phyloP scores from a whole-genome alignment of 2,888 invertebrate species.

The Plutella xylostella region DNA sequence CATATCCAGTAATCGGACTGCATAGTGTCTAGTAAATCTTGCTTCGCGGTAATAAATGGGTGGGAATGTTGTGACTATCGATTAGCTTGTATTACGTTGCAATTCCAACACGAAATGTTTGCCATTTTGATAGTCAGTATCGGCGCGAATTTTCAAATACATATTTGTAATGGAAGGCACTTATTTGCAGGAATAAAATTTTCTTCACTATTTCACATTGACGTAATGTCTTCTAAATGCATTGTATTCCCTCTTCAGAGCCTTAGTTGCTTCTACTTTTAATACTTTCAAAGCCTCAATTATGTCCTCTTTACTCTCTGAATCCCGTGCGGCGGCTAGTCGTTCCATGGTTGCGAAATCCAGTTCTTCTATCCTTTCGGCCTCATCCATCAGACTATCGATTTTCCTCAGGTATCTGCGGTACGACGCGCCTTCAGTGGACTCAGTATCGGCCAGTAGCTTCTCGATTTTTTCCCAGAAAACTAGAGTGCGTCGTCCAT shows the following conservation, averaged over 20 bases:
- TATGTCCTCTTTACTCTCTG: slow-evolving; percentile 44
- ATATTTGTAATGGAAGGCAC: slow-evolving; percentile 14
- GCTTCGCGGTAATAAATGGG: too few relatives aligned
- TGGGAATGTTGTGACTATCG: too few relatives aligned
- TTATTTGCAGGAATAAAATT: not conserved
- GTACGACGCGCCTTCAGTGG: slow-evolving; percentile 38
- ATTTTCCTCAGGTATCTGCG: slow-evolving; percentile 38
- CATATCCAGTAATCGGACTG: too few relatives aligned
- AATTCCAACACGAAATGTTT: too few relatives aligned
- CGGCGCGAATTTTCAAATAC: slow-evolving; percentile 6
- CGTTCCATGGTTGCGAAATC: slow-evolving; percentile 56
- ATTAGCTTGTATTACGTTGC: too few relatives aligned
- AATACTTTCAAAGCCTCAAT: slow-evolving; percentile 38
- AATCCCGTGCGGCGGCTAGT: slow-evolving; percentile 38
- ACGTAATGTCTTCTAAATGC: slow-evolving; percentile 48
- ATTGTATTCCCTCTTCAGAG: slow-evolving; percentile 47
- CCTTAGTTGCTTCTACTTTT: slow-evolving; percentile 50
- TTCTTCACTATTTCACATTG: slow-evolving; percentile 25
- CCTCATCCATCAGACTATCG: slow-evolving; percentile 43
- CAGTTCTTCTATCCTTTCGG: slow-evolving; percentile 51
- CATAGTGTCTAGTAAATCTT: too few relatives aligned
- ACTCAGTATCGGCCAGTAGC: slow-evolving; percentile 39
- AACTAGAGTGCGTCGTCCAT: slow-evolving; percentile 44
- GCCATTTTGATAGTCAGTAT: not conserved
- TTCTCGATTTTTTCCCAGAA: slow-evolving; percentile 55